phyloP scores from a whole-genome alignment of 2,797 vertebrate species.

The Arrhamphus sclerolepis region DNA sequence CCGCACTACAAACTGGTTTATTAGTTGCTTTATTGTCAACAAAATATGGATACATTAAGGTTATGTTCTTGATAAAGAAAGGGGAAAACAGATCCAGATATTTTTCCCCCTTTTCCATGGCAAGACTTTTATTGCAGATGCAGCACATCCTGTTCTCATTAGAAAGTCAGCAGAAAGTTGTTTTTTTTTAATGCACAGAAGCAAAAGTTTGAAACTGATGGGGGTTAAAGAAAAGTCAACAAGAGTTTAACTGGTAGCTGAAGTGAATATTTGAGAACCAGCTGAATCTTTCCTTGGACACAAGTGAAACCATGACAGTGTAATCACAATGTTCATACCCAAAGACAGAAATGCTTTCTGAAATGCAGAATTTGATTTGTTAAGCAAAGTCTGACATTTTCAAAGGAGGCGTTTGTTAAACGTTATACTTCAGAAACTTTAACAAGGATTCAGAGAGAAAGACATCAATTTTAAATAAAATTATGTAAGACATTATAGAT shows the following conservation, averaged over 20 bases:
- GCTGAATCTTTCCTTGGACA: background rate
- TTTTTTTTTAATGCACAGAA: background rate
- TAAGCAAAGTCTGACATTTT: background rate
- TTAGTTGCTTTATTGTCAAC: too few relatives aligned
- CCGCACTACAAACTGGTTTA: too few relatives aligned
- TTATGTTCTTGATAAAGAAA: too few relatives aligned
- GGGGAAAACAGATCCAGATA: too few relatives aligned
- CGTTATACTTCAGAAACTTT: too few relatives aligned
- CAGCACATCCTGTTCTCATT: background rate
- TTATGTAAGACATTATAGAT: background rate
- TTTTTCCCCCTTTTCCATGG: too few relatives aligned
- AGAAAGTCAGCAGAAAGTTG: background rate
- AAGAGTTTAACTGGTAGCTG: background rate
- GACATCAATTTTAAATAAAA: slow-evolving; percentile 5
- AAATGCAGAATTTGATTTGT: background rate
- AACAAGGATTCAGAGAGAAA: too few relatives aligned
- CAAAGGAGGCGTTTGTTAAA: background rate
- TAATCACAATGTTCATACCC: background rate
- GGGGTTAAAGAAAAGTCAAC: background rate
- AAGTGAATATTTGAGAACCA: background rate
- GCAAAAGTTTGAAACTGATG: background rate
- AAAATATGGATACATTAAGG: too few relatives aligned
- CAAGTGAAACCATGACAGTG: background rate
- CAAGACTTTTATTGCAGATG: background rate
- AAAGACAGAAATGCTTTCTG: background rate